A percentile compares a stretch with the other conserved stretches of the same genome.
These are phyloP conservation scores for Lasioglossum figueresi DNA, from an alignment of 2,888 invertebrate species.

Conservation along the genomic window DNA sequence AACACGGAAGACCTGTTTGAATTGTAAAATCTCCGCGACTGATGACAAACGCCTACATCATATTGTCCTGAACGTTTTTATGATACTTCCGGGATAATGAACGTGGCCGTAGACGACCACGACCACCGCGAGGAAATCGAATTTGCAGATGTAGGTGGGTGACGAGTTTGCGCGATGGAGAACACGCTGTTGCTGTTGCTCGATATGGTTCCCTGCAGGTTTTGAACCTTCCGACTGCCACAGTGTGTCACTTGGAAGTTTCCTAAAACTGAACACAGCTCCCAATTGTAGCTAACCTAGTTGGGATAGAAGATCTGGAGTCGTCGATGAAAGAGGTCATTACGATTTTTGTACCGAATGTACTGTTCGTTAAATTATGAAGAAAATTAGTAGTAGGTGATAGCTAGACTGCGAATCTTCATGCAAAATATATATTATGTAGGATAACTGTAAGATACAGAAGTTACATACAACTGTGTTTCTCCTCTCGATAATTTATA, in stretches of 20 bases:
- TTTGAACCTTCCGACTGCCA: neutral
- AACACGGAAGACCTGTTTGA: conserved; percentile 19
- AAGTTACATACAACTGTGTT: neutral
- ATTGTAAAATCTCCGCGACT: conserved; percentile 13
- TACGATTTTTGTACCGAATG: no score
- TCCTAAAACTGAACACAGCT: neutral
- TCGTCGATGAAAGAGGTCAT: no score
- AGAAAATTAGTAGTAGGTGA: neutral
- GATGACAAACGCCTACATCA: conserved; percentile 35
- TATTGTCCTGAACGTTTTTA: conserved; percentile 1
- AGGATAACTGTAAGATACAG: neutral
- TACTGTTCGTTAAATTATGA: neutral
- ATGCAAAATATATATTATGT: neutral
- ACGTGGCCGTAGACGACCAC: conserved; percentile 1
- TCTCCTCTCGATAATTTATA: neutral
- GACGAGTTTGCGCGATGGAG: neutral
- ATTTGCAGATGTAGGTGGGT: conserved; percentile 1
- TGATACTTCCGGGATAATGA: neutral
- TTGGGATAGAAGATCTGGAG: neutral
- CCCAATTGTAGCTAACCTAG: neutral
- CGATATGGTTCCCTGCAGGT: neutral
- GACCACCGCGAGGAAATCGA: conserved; percentile 4
- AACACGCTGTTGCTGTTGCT: neutral
- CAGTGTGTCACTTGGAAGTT: neutral
- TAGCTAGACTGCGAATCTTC: neutral